Evolutionary conservation across 2,888 invertebrate genomes (phyloP), one percentile per base, ranked within the genome.

Genomic region (Calliphora vomitoria): DNA sequence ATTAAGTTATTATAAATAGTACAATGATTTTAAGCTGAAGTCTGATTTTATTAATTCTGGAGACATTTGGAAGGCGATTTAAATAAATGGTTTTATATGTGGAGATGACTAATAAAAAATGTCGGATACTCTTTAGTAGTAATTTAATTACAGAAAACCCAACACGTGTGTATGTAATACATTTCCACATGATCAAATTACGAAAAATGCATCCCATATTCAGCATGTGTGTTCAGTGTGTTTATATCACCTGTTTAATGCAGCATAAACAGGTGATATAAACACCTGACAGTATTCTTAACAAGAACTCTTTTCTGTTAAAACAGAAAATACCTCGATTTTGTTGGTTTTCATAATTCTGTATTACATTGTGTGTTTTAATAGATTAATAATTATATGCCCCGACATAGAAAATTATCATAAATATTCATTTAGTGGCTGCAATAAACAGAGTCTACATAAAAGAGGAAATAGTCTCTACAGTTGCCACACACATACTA

Each of bases 351-450:
- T 50, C 50, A 4, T 5, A 50, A 50, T n/a, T 66, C 41, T 20
- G 6, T 15, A 18, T 18, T 11, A 44, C 20, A 4, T 38, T 66
- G 25, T 68, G 13, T 47, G 25, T 68, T 13, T 31, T 15, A 31
- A 15, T 15, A 50, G 47, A 68, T 50, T 47, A 53, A 35, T 35
- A 69, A 20, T n/a, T 25, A 25, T 5, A 38, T 71, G 0, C 10
- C 25, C n/a, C 41, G 6, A 8, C 38, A 13, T 20, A 1, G 3
- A 58, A 53, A 41, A 25, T 25, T 3, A 25, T 3, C 20, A 58
- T 41, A 20, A 20, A 58, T 47, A 74, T 44, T 58, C n/a, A 60
- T 74, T 74, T 47, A 50, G 31, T 50, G n/a, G 11, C 53, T 55
- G 35, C 53, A 55, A 71, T 53, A n/a, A 55, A 18, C 0, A 55